Evolutionary conservation across 2,113 vertebrate genomes (phyloP), one percentile per base, ranked within the genome.

Genomic region (Percopsis transmontana): DNA sequence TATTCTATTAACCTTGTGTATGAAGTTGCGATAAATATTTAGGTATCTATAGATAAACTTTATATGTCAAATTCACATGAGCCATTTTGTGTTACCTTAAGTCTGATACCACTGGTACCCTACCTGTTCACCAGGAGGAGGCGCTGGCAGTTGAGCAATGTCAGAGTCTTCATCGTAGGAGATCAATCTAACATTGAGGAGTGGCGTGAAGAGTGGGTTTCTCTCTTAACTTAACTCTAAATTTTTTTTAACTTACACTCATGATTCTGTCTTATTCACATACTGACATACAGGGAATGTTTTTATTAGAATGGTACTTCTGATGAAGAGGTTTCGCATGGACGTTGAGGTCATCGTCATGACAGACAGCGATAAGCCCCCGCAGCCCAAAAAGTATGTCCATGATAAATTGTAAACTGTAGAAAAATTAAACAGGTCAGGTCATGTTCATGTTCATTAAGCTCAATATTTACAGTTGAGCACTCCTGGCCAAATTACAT

Each of bases 91-190:
- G n/a, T 19, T n/a, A 33, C 42, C n/a, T 2, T 9, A 23, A 94
- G 93, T 42, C 82, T 94, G 67, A 93, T 93, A 0, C 87, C 93
- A 14, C 84, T 94, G 62, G 90, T 94, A 15, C 91, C 91, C 7
- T 91, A 88, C 56, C 74, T 91, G 40, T 55, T 91, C 66, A 87
- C 77, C 4, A 79, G 77, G 42, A 80, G 82, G 3, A 87, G 85
- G 52, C 62, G 84, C 20, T 91, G 88, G 87, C 71, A 74, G 6
- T 71, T 66, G 11, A 83, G 85, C 63, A 85, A 80, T 54, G 76
- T 90, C 33, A 56, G 83, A 11, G 83, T 91, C 40, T 91, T 89
- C 58, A 67, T 92, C 41, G 74, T 83, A 18, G 82, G 86, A 20
- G 59, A 83, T 12, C 60, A 76, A n/a, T 56, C 74, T 14, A 86